Evolutionary conservation across 2,113 vertebrate species (phyloP).

Genomic region (Speoplatyrhinus poulsoni): DNA sequence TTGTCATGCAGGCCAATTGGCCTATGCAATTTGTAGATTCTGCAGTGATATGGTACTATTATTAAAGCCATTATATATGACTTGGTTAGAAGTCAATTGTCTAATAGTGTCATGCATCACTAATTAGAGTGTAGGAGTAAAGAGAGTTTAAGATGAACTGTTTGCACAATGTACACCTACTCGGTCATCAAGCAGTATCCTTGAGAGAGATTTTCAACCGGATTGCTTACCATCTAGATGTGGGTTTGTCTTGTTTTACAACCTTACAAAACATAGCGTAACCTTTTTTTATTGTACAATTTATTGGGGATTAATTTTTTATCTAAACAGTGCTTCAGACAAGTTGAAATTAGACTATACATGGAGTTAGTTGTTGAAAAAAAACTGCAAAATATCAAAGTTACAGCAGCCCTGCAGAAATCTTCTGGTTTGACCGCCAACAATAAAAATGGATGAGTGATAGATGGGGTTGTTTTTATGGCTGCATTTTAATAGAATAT

Average conservation of each 20-base stretch:
- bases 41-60: slow-evolving; percentile 7
- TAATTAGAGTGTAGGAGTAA: slow-evolving; percentile 34
- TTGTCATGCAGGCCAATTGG: background rate
- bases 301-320: slow-evolving; percentile 24
- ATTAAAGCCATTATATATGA: slow-evolving; percentile 10
- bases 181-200: slow-evolving; percentile 34
- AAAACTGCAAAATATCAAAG: slow-evolving; percentile 18
- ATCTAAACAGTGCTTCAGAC: slow-evolving; percentile 10
- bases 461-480: too few relatives aligned
- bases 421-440: too few relatives aligned
- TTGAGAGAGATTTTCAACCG: slow-evolving; percentile 23
- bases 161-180: slow-evolving; percentile 42
- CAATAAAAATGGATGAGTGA: too few relatives aligned
- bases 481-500: too few relatives aligned
- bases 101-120: slow-evolving; percentile 36
- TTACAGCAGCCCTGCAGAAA: slow-evolving; percentile 7
- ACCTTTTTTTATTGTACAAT: too few relatives aligned
- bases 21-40: slow-evolving; percentile 3
- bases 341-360: slow-evolving; percentile 31
- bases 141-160: slow-evolving; percentile 31
- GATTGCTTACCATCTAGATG: background rate
- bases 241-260: background rate
- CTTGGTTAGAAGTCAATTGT: slow-evolving; percentile 17
- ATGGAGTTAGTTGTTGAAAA: too few relatives aligned
- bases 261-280: too few relatives aligned